phyloP scores from a whole-genome alignment of 2,888 invertebrate genomes.

The Drosophila colorata region DNA sequence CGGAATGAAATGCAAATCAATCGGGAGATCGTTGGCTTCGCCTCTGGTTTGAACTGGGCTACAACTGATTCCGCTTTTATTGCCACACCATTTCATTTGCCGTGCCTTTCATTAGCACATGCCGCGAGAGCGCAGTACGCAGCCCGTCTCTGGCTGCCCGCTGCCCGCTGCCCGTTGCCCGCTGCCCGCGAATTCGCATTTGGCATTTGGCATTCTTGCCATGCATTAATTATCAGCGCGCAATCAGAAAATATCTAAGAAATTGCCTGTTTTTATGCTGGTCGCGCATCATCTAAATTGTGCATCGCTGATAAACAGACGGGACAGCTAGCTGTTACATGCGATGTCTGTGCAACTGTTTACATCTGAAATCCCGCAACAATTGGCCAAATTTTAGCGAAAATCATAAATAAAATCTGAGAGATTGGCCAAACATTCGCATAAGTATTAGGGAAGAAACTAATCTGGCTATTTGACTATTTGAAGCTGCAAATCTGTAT shows the following conservation, averaged over 20 bases:
- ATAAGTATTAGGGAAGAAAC: too few species aligned
- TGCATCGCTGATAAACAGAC: slow-evolving; percentile 48
- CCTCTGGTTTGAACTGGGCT: slow-evolving; percentile 40
- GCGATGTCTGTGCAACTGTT: slow-evolving; percentile 27
- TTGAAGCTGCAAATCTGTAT: too few species aligned
- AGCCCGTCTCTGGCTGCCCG: background rate
- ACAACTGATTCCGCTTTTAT: slow-evolving; percentile 23
- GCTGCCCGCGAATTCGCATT: slow-evolving; percentile 27
- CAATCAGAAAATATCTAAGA: slow-evolving; percentile 54
- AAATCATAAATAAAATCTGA: background rate
- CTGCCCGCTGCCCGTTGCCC: too few species aligned
- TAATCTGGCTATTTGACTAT: too few species aligned
- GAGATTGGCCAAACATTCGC: too few species aligned
- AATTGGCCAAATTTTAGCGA: background rate
- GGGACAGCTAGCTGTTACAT: background rate
- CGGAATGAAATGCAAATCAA: slow-evolving; percentile 48
- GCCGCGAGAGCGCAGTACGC: background rate
- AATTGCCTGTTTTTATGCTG: background rate
- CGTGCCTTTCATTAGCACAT: slow-evolving; percentile 56
- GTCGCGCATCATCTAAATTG: slow-evolving; percentile 60
- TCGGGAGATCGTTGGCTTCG: slow-evolving; percentile 43
- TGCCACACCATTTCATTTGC: slow-evolving; percentile 27
- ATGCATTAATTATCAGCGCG: slow-evolving; percentile 81
- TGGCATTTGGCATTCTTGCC: slow-evolving; percentile 69
- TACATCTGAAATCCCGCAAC: slow-evolving; percentile 1